Evolutionary conservation across 2,888 invertebrate genomes (phyloP).

Genomic region (Cacoxenus indagator): DNA sequence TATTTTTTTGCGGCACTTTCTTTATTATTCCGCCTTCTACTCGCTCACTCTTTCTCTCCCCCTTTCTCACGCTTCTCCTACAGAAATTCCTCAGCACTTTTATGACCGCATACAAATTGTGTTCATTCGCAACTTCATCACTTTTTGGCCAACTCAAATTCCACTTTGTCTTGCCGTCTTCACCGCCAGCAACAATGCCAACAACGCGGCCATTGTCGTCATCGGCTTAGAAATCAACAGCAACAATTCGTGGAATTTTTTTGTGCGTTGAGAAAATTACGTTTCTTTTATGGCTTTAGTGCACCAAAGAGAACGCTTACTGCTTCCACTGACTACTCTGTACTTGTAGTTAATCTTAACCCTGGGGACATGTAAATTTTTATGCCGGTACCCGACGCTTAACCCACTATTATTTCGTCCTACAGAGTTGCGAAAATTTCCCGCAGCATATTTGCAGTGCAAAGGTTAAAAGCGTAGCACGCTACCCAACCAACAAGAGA

Average conservation of each 20-base stretch:
- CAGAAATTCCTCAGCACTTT: constrained; percentile 55
- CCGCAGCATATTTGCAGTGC: constrained; percentile 25
- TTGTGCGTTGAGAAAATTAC: constrained; percentile 39
- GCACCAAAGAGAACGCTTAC: constrained; percentile 1
- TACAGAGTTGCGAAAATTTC: background rate
- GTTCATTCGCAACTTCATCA: constrained; percentile 51
- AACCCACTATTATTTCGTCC: background rate
- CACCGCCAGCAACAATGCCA: background rate
- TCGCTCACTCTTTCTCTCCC: background rate
- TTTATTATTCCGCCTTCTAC: background rate
- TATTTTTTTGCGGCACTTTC: background rate
- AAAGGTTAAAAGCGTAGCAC: constrained; percentile 31
- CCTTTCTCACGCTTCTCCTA: constrained; percentile 33
- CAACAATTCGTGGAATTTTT: constrained; percentile 65
- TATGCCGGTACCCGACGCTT: constrained; percentile 44
- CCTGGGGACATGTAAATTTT: constrained; percentile 67
- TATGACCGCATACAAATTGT: constrained; percentile 64
- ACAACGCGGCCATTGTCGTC: background rate
- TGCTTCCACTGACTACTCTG: background rate
- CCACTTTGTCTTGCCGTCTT: background rate
- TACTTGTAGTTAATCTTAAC: constrained; percentile 63
- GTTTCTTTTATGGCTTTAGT: constrained; percentile 22
- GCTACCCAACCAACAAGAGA: background rate
- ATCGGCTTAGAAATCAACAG: constrained; percentile 60
- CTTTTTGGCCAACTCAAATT: constrained; percentile 34